A percentile compares a stretch with the other conserved stretches of the same genome.
Evolutionary conservation across 2,113 vertebrate genomes (phyloP).

Genomic region (Cheilinus undulatus): DNA sequence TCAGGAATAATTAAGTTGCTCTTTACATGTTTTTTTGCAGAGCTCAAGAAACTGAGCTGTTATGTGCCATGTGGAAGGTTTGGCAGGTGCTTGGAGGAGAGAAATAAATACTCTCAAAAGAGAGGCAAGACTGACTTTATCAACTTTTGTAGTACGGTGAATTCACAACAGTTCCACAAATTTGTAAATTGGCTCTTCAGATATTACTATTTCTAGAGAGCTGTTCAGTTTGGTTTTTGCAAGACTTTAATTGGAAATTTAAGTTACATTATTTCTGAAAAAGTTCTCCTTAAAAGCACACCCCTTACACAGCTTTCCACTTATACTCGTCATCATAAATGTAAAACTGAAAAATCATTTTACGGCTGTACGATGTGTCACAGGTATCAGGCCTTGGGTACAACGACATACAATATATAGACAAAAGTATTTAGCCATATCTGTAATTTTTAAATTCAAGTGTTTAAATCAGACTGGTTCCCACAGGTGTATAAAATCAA

Average conservation of each 20-base stretch:
- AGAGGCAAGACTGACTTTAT: neutral
- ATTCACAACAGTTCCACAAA: conserved; percentile 25
- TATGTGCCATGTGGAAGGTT: conserved; percentile 15
- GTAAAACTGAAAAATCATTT: no score
- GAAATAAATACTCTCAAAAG: conserved; percentile 4
- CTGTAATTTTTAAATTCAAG: no score
- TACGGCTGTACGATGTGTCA: no score
- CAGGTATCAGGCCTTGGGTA: no score
- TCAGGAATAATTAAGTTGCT: conserved; percentile 77
- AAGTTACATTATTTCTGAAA: conserved; percentile 1
- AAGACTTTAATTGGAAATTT: conserved; percentile 18
- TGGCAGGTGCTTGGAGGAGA: conserved; percentile 22
- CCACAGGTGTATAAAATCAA: no score
- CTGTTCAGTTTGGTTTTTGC: neutral
- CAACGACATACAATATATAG: no score
- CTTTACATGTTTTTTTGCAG: conserved; percentile 60
- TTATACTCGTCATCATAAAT: no score
- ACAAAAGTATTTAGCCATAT: no score
- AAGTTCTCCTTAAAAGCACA: no score
- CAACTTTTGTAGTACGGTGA: conserved; percentile 20
- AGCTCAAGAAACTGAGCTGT: conserved; percentile 48
- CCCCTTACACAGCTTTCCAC: no score
- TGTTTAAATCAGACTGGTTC: no score
- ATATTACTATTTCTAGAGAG: conserved; percentile 8
- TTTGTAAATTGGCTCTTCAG: conserved; percentile 23